Evolutionary conservation across 2,797 vertebrate genomes (phyloP), one percentile per base, ranked within the genome.

Genomic region (Sebastiscus tertius): DNA sequence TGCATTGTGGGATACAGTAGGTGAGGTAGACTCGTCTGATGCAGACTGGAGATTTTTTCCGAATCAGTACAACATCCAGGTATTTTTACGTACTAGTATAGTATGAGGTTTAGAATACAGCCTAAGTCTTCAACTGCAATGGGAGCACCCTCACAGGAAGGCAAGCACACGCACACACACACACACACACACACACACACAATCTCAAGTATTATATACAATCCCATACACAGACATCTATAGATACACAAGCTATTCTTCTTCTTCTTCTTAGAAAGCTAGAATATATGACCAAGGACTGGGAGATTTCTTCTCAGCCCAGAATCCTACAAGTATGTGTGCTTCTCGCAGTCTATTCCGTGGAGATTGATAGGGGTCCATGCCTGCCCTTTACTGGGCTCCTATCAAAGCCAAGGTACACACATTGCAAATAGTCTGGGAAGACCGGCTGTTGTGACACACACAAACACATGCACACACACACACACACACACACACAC

Each of bases 321-420:
- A 58, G 36, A 68, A 67, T 72, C 62, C 63, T 66, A 80, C 77
- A 81, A 66, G 76, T 79, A 70, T 79, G 54, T 67, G 61, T 71
- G 20, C 31, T 69, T 62, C 49, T 63, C 4, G 0, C 39, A 64
- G 26, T 86, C 46, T 72, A 24, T 84, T 84, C 81, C 81, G 65
- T 49, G 24, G 75, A 88, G 75, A 81, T 83, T 76, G 76, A 34
- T 42, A 72, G 70, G 31, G 69, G 27, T 64, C 42, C 54, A 22
- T 33, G 55, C 27, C 36, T 87, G 81, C 60, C 76, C 87, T 89
- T 89, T 88, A 56, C 86, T 77, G 18, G 73, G 73, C 78, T 86
- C 75, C 77, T 87, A 90, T 90, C 89, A 89, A 77, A 87, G 86
- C 60, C 80, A 73, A 46, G 39, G 64, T 75, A 77, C 77, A 80